phyloP scores from a whole-genome alignment of 1,140 invertebrate species.

The Psix sp. region DNA sequence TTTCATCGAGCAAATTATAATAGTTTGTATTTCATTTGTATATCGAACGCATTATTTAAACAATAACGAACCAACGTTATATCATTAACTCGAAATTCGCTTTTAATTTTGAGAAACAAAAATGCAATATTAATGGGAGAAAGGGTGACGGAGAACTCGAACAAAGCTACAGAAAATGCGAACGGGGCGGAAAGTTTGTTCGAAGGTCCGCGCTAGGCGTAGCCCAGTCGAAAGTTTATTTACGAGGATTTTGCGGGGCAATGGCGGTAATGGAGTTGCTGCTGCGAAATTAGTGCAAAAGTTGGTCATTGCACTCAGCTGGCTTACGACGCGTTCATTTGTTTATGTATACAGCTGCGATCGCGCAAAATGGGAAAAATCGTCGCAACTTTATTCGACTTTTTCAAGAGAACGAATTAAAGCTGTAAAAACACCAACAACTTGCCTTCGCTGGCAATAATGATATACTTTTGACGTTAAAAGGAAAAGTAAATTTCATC shows the following conservation, averaged over 20 bases:
- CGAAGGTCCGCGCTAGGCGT: conserved; percentile 45
- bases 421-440: neutral
- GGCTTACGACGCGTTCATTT: conserved; percentile 41
- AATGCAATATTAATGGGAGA: neutral
- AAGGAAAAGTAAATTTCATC: conserved; percentile 25
- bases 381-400: conserved; percentile 20
- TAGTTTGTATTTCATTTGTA: too few relatives aligned
- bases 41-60: too few relatives aligned
- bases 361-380: conserved; percentile 21
- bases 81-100: too few relatives aligned
- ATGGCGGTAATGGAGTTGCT: conserved; percentile 51
- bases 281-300: conserved; percentile 53
- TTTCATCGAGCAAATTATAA: too few relatives aligned
- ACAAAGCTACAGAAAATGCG: conserved; percentile 48
- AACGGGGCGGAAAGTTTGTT: conserved; percentile 39
- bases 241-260: conserved; percentile 35
- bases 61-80: too few relatives aligned
- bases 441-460: conserved; percentile 7
- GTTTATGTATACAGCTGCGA: conserved; percentile 32
- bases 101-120: conserved; percentile 20
- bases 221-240: conserved; percentile 57
- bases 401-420: neutral
- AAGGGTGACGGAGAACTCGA: conserved; percentile 1
- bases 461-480: conserved; percentile 12
- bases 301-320: conserved; percentile 42